phyloP scores from a whole-genome alignment of 2,113 vertebrate genomes.

The Orycteropus afer region DNA sequence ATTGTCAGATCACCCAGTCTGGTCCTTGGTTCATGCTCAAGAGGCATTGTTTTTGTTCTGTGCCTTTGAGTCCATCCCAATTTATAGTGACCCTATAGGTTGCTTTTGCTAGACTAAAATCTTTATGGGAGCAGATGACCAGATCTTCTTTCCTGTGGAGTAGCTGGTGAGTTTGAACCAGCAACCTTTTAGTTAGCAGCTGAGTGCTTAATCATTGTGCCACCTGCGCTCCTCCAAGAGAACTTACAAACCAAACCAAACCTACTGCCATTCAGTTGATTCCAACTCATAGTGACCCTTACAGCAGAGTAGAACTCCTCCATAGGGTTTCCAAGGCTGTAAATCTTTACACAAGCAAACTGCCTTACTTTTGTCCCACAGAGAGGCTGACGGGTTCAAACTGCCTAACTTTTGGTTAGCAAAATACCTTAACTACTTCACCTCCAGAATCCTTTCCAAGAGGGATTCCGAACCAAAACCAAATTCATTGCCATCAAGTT shows the following conservation, averaged over 20 bases:
- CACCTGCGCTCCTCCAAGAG: background rate
- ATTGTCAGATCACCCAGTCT: background rate
- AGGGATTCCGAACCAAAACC: too few species aligned
- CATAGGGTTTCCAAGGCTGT: background rate
- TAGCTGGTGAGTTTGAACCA: background rate
- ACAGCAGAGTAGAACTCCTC: too few species aligned
- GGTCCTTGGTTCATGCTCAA: background rate
- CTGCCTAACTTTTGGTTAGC: background rate
- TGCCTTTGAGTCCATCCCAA: background rate
- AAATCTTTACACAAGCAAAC: background rate
- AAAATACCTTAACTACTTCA: background rate
- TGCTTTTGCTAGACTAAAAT: background rate
- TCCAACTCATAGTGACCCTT: background rate
- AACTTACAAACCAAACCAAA: background rate
- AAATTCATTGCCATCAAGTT: too few species aligned
- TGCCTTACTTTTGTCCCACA: background rate
- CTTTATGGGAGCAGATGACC: background rate
- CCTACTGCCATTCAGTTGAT: background rate
- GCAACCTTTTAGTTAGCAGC: background rate
- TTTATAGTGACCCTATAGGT: background rate
- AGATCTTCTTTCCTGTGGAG: background rate
- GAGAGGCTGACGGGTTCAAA: background rate
- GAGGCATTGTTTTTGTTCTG: background rate
- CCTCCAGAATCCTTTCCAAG: background rate
- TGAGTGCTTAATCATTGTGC: background rate